Evolutionary conservation across 2,888 invertebrate genomes (phyloP), one percentile per base, ranked within the genome.

Genomic region (Mythimna lalbum): DNA sequence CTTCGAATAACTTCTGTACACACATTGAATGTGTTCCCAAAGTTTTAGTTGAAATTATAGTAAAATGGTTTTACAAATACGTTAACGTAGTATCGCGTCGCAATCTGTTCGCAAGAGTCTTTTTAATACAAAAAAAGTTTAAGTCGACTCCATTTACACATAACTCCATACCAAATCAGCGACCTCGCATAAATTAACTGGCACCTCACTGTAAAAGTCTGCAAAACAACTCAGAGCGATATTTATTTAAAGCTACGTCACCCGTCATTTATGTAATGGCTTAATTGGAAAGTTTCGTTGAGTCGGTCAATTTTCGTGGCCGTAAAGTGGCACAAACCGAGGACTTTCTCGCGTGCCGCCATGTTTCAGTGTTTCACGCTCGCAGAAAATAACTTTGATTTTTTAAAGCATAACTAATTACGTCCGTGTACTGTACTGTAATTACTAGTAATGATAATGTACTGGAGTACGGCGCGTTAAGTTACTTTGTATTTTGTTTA

Each of bases 241-340:
- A 90, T 92, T 88, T 90, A 88, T 89, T 85, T 84, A 82, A 87
- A 89, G 89, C 89, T 86, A 88, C 85, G 85, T 87, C 85, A 87
- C 83, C 90, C 87, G 88, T 89, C 89, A 90, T 90, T 91, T 90
- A 89, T 83, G 86, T 93, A 94, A 95, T 94, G 92, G 92, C 94
- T 94, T 94, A 94, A 95, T 95, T 93, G 92, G 93, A 93, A 93
- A 91, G 92, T 93, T 94, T 92, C 91, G 90, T 90, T 91, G 89
- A 89, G 88, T 85, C 87, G 90, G 90, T 90, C 91, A 89, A 91
- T 91, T 91, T 90, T 91, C 88, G 86, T 90, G 86, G 83, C 84
- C 73, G 79, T 85, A 88, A 90, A 90, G 88, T 91, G 89, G 88
- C 88, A 88, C 86, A 82, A 88, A 91, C 88, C 83, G 91, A 94